Percentiles rank a stretch among this genome's conserved stretches.
Conservation (phyloP, 1,140 invertebrate species). For the Patella vulgata region DNA sequence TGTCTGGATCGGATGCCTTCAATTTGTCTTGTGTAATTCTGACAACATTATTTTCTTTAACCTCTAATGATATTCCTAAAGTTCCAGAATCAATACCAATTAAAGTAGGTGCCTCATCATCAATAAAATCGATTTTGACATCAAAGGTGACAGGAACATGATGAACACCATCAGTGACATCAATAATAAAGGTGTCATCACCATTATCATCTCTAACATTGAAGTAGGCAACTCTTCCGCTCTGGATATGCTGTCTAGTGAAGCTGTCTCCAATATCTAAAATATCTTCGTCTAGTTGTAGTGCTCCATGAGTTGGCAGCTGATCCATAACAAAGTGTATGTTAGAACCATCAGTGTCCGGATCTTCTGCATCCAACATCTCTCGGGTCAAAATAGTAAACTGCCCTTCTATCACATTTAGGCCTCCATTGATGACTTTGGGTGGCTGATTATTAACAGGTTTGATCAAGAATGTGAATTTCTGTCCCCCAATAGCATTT, state of each 20-base stretch:
- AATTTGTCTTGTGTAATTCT: conserved; percentile 51
- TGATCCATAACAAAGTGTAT: conserved; percentile 59
- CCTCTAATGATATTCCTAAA: conserved; percentile 45
- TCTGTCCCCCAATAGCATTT: conserved; percentile 60
- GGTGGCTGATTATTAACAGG: conserved; percentile 67
- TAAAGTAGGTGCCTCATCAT: conserved; percentile 61
- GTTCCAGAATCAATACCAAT: conserved; percentile 41
- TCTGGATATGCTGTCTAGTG: conserved; percentile 50
- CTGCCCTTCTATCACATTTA: conserved; percentile 60
- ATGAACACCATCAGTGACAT: conserved; percentile 67
- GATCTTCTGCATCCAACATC: conserved; percentile 61
- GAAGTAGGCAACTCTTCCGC: conserved; percentile 58
- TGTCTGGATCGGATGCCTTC: conserved; percentile 59
- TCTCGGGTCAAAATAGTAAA: conserved; percentile 51
- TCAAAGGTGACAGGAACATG: conserved; percentile 59
- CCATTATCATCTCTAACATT: conserved; percentile 56
- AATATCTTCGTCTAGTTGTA: conserved; percentile 22
- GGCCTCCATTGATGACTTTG: conserved; percentile 54
- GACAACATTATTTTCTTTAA: conserved; percentile 51
- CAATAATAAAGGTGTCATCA: conserved; percentile 58
- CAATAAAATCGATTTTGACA: conserved; percentile 54
- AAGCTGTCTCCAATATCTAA: conserved; percentile 58
- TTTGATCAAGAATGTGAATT: conserved; percentile 59
- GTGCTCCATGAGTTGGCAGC: conserved; percentile 18
- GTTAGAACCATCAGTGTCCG: conserved; percentile 54